Conservation (phyloP, 2,888 invertebrate genomes). For the Phengaris alcon region DNA sequence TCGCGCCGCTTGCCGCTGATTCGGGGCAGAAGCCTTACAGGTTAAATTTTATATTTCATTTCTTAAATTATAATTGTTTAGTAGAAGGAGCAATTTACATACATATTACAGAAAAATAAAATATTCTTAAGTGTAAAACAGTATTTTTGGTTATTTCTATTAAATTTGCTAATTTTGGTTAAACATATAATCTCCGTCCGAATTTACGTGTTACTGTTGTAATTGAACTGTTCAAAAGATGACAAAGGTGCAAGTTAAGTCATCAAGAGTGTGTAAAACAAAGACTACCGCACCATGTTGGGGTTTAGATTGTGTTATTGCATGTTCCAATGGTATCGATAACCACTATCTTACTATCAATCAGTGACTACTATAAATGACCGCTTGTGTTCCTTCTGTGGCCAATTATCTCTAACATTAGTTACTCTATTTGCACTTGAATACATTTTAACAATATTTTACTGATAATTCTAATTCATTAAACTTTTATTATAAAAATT, state of each 20-base stretch:
- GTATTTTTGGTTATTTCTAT: neutral
- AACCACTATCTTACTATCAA: neutral
- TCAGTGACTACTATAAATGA: constrained; percentile 8
- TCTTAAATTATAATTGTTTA: no score
- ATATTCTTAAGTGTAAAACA: no score
- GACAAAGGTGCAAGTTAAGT: neutral
- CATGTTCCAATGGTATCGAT: neutral
- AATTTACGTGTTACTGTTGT: neutral
- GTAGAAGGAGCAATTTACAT: no score
- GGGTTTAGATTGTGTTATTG: neutral
- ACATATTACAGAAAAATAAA: no score
- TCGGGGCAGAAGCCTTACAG: no score
- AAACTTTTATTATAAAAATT: neutral
- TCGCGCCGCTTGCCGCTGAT: no score
- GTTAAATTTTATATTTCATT: no score
- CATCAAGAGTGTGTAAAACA: neutral
- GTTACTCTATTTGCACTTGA: constrained; percentile 9
- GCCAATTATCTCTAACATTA: constrained; percentile 6
- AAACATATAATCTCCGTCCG: constrained; percentile 10
- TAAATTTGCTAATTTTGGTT: neutral
- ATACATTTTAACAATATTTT: neutral
- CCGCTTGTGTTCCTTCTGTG: constrained; percentile 26
- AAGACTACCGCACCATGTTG: neutral
- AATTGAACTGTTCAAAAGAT: neutral
- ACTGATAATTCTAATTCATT: neutral